Evolutionary conservation across 2,797 vertebrate genomes (phyloP), one percentile per base, ranked within the genome.

Genomic region (Glossophaga mutica): DNA sequence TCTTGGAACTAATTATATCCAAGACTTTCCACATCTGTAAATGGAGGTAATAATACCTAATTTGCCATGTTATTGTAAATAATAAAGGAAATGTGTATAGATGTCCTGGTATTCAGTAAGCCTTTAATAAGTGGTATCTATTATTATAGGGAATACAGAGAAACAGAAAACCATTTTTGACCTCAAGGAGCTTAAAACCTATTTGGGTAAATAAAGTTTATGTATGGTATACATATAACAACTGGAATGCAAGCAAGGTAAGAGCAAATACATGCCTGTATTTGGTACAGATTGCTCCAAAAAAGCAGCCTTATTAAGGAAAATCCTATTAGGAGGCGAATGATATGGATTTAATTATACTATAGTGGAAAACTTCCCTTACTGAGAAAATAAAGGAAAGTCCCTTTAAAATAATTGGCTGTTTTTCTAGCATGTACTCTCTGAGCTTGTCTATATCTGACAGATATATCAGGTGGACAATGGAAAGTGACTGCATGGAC

Each of bases 21-120:
- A 48, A 86, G 90, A 44, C 12, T 91, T 96, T 95, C 87, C 59
- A 71, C 65, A 87, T 93, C 71, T 91, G 84, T 87, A 92, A 97
- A 84, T 96, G 67, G 26, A n/a, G 52, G 34, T 87, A 93, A 74
- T 91, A 74, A 68, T 77, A 81, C 9, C 67, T 94, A 84, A 65
- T 82, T 95, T 91, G 50, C 48, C 65, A 91, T 93, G 24, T 78
- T 90, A 62, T 78, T 89, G 1, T 96, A 90, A 96, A 87, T 82
- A 92, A 94, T 81, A 94, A 83, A 79, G 95, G 37, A 91, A 92
- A 94, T 68, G 19, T 95, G 21, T 93, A 1, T 67, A 85, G 87
- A 70, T 57, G 48, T 86, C 46, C 57, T 95, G n/a, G 29, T 91
- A 92, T 24, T 92, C 62, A 88, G 7, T 78, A 71, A 96, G 22